These are phyloP conservation scores for Enteromius unitaeniatus DNA, from an alignment of 2,797 vertebrate genomes.

Conservation along the genomic window DNA sequence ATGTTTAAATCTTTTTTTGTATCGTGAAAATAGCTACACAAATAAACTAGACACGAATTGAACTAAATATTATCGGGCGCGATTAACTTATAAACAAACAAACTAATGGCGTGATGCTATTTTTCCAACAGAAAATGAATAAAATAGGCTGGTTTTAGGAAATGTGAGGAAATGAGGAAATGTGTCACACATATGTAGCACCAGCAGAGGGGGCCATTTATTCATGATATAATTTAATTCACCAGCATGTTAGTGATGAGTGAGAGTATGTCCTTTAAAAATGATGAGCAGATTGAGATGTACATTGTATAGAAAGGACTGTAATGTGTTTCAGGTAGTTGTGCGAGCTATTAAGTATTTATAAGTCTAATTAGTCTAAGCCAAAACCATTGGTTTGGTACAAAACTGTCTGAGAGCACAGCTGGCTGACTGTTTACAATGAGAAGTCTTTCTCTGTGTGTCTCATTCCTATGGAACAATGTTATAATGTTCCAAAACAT, in stretches of 20 bases:
- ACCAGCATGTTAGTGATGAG: not conserved
- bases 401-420: conserved; percentile 39
- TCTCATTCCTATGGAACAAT: not conserved
- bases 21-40: too few species aligned
- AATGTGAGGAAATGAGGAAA: not conserved
- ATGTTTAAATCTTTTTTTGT: too few species aligned
- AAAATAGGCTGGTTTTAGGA: not conserved
- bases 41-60: too few species aligned
- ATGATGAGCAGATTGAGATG: not conserved
- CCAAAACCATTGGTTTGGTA: conserved; percentile 13
- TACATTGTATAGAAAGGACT: not conserved
- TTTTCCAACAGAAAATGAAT: not conserved
- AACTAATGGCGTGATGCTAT: too few species aligned
- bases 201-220: conserved; percentile 8
- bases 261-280: not conserved
- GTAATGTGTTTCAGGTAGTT: not conserved
- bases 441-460: conserved; percentile 8
- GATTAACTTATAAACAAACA: too few species aligned
- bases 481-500: conserved; percentile 3
- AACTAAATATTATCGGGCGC: too few species aligned
- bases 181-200: not conserved
- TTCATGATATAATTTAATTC: not conserved
- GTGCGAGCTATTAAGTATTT: not conserved
- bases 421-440: conserved; percentile 28
- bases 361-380: not conserved